These are phyloP conservation scores for Sciurus niger DNA, from an alignment of 2,113 vertebrate species.

Conservation along the genomic window DNA sequence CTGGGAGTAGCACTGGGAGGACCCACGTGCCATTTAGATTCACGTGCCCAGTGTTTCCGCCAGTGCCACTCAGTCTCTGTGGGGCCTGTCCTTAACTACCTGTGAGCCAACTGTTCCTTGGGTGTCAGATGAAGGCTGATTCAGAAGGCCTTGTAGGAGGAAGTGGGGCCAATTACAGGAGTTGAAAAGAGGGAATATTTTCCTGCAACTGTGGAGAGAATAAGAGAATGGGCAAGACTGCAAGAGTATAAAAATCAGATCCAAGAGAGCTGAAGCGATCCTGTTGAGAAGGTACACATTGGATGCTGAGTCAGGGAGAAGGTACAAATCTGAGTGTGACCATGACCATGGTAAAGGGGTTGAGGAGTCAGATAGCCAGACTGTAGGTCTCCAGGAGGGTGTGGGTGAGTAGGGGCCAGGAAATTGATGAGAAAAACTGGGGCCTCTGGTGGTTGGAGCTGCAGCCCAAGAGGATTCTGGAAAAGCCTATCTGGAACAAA, in stretches of 20 bases:
- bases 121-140: conserved; percentile 70
- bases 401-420: background rate
- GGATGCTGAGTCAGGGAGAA: background rate
- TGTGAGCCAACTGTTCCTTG: conserved; percentile 44
- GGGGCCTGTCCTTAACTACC: conserved; percentile 71
- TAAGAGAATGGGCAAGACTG: conserved; percentile 3
- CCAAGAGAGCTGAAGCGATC: conserved; percentile 3
- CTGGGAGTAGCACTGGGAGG: conserved; percentile 46
- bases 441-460: background rate
- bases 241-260: conserved; percentile 28
- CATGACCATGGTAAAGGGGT: background rate
- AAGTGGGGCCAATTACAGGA: conserved; percentile 66
- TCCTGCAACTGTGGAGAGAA: background rate
- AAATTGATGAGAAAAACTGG: conserved; percentile 21
- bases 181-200: conserved; percentile 58
- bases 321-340: background rate
- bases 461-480: conserved; percentile 2
- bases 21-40: conserved; percentile 16
- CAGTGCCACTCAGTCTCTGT: background rate
- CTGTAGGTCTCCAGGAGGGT: background rate
- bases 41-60: conserved; percentile 40
- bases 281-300: conserved; percentile 9
- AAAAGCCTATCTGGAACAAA: background rate
- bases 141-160: conserved; percentile 67
- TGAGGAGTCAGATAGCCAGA: background rate